Conservation (phyloP, 2,113 vertebrate species). For the Petrocephalus microphthalmus region DNA sequence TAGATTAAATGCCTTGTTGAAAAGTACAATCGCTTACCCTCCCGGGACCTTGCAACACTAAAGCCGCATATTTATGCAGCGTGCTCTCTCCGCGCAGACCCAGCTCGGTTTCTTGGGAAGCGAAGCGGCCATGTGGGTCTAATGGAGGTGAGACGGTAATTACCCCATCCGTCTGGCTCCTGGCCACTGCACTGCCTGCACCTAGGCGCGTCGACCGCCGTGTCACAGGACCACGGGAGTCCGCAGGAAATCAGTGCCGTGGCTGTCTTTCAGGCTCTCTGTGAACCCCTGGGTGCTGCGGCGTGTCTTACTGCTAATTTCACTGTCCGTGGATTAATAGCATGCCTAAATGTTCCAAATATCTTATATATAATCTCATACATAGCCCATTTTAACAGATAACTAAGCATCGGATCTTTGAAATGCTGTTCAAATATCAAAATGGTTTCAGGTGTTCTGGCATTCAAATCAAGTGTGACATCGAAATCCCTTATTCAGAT, state of each 20-base stretch:
- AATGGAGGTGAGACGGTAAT: constrained; percentile 15
- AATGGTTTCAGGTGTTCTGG: neutral
- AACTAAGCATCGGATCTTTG: neutral
- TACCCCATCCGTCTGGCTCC: constrained; percentile 10
- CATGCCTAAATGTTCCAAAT: neutral
- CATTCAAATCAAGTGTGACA: neutral
- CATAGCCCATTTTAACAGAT: neutral
- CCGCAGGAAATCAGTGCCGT: too few species aligned
- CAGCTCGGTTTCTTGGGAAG: neutral
- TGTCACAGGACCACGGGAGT: neutral
- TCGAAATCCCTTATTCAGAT: neutral
- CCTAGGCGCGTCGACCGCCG: neutral
- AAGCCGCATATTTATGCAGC: neutral
- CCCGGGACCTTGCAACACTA: neutral
- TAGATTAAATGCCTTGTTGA: neutral
- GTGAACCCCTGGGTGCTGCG: neutral
- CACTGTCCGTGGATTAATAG: neutral
- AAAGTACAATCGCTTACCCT: neutral
- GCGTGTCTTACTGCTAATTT: neutral
- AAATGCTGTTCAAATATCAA: neutral
- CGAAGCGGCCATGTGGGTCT: neutral
- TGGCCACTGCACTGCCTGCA: neutral
- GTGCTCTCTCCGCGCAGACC: neutral
- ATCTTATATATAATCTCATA: neutral
- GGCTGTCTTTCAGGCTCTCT: neutral